phyloP scores from a whole-genome alignment of 2,113 vertebrate genomes.

The Ciconia stormi region DNA sequence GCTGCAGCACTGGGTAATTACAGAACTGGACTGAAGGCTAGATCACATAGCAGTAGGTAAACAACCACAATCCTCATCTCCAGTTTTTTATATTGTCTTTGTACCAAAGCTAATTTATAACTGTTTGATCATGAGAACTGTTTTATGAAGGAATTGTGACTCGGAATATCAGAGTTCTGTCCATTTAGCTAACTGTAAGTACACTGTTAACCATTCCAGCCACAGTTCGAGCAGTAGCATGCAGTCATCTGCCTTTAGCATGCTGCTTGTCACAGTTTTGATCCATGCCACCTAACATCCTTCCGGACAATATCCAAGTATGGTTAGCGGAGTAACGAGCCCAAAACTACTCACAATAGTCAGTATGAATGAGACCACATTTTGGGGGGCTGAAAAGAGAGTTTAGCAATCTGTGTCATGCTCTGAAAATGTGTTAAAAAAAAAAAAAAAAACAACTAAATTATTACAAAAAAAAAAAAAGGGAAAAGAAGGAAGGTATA shows the following conservation, averaged over 20 bases:
- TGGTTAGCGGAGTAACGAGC: neutral
- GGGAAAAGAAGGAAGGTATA: neutral
- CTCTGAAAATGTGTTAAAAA: neutral
- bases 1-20: neutral
- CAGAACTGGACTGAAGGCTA: neutral
- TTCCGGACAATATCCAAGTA: neutral
- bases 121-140: neutral
- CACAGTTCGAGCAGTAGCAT: neutral
- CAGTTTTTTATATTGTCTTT: neutral
- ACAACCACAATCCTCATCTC: neutral
- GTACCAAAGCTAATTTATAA: neutral
- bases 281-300: neutral
- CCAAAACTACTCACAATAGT: neutral
- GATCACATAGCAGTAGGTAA: neutral
- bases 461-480: neutral
- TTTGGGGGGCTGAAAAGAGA: neutral
- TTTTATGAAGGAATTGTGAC: neutral
- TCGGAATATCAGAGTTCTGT: neutral
- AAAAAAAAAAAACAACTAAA: neutral
- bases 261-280: neutral
- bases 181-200: neutral
- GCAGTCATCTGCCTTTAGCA: neutral
- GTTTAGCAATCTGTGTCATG: neutral
- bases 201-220: neutral
- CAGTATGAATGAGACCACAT: neutral